Conservation (phyloP, 2,113 vertebrate species). For the Cynocephalus volans region DNA sequence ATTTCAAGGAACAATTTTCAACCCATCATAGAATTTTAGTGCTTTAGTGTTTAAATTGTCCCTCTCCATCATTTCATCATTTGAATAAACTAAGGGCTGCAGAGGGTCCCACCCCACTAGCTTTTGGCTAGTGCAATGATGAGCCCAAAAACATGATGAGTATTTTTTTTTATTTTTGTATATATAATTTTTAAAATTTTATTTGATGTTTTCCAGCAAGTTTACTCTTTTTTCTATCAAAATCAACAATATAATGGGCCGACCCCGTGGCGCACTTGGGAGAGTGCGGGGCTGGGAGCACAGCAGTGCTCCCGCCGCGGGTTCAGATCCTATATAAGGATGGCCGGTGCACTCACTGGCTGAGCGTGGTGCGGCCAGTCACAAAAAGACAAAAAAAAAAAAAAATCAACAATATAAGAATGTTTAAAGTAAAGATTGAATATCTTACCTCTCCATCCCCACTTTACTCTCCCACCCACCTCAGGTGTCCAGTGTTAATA, state of each 20-base stretch:
- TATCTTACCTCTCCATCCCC: not conserved
- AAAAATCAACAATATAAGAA: not conserved
- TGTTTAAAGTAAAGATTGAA: not conserved
- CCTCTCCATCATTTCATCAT: not conserved
- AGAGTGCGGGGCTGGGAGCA: no score
- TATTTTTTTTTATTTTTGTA: not conserved
- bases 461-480: not conserved
- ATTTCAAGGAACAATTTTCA: conserved; percentile 24
- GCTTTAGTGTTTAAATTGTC: not conserved
- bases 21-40: not conserved
- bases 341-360: no score
- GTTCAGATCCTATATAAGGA: no score
- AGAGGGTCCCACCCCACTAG: not conserved
- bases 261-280: no score
- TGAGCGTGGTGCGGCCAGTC: no score
- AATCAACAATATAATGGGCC: not conserved
- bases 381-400: no score
- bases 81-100: not conserved
- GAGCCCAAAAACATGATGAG: no score
- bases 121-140: not conserved
- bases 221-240: not conserved
- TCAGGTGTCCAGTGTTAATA: not conserved
- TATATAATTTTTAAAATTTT: not conserved
- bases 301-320: no score
- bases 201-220: not conserved